Evolutionary conservation across 2,797 vertebrate genomes (phyloP).

Genomic region (Gymnoscopelus microlampas): DNA sequence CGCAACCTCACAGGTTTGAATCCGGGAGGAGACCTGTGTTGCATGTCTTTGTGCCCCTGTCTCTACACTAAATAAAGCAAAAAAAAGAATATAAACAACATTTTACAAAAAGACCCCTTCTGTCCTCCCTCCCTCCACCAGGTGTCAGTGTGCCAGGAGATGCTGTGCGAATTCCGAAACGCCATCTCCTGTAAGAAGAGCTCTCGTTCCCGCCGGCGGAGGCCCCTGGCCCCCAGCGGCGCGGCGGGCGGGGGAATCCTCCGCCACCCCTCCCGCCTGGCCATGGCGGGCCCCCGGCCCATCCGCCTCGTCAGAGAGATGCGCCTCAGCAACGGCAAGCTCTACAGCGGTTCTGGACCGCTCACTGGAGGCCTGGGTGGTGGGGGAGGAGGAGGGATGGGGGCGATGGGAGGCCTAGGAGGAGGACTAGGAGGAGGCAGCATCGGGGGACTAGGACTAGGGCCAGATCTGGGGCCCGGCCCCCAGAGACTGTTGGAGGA

Average conservation of each 20-base stretch:
- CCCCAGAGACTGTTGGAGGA: slow-evolving; percentile 82
- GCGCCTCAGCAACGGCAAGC: slow-evolving; percentile 91
- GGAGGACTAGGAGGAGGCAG: slow-evolving; percentile 4
- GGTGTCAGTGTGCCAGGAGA: slow-evolving; percentile 92
- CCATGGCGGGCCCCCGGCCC: slow-evolving; percentile 80
- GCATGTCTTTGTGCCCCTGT: too few relatives aligned
- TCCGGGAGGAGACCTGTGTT: too few relatives aligned
- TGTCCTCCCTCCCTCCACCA: slow-evolving; percentile 46
- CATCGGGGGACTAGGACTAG: neutral
- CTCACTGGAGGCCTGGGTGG: slow-evolving; percentile 53
- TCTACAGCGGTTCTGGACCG: slow-evolving; percentile 82
- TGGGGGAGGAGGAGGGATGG: slow-evolving; percentile 6
- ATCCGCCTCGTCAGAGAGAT: slow-evolving; percentile 87
- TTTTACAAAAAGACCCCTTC: neutral
- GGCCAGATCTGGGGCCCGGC: slow-evolving; percentile 75
- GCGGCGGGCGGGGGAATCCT: slow-evolving; percentile 66
- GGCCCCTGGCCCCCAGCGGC: slow-evolving; percentile 59
- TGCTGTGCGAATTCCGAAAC: slow-evolving; percentile 89
- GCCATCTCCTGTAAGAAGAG: slow-evolving; percentile 91
- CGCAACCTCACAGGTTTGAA: too few relatives aligned
- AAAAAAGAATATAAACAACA: too few relatives aligned
- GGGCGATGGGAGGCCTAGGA: slow-evolving; percentile 9
- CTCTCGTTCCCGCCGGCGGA: slow-evolving; percentile 85
- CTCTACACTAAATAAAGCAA: too few relatives aligned
- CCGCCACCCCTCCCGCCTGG: slow-evolving; percentile 79